Evolutionary conservation across 2,113 vertebrate genomes (phyloP), one percentile per base, ranked within the genome.

Genomic region (Sceloporus undulatus): DNA sequence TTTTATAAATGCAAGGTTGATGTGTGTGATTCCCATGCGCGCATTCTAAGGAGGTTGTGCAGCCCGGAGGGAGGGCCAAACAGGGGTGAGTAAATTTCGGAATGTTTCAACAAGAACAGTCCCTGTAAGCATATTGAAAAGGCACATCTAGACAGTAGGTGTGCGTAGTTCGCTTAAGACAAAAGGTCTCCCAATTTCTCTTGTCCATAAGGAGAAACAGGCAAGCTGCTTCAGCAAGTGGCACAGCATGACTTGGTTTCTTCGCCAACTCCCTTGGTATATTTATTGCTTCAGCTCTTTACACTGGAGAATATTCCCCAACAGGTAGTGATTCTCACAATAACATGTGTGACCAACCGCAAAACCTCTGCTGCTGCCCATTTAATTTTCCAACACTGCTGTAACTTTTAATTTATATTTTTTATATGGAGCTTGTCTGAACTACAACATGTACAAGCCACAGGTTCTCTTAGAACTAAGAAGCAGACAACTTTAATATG

Each of bases 271-370:
- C 0, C 23, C 0, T 18, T 0, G 62, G 0, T 5, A 38, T 59
- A 65, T 25, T 83, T 83, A 10, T 14, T 0, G 0, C 62, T 86
- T 62, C 19, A 59, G 0, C 52, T 73, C 38, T 78, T 82, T 21
- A 27, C 38, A 34, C 21, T 56, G 74, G 29, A 42, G 25, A 76
- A 38, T 56, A 9, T 40, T 87, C 85, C n/a, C 0, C 59, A n/a
- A 52, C 10, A 77, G 18, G 34, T 68, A 87, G 70, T 0, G 1
- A 21, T 79, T 56, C 34, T 56, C 9, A 0, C n/a, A 0, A 54
- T 18, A 11, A 40, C 0, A 0, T 1, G 40, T n/a, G 11, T 8
- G 14, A 68, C 29, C 65, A 1, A 0, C 65, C 75, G n/a, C 38
- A 7, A 62, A 18, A 38, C 3, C 48, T 48, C 38, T 48, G 23